These are phyloP conservation scores for Lichenostomus cassidix DNA, from an alignment of 2,113 vertebrate species.

Conservation along the genomic window DNA sequence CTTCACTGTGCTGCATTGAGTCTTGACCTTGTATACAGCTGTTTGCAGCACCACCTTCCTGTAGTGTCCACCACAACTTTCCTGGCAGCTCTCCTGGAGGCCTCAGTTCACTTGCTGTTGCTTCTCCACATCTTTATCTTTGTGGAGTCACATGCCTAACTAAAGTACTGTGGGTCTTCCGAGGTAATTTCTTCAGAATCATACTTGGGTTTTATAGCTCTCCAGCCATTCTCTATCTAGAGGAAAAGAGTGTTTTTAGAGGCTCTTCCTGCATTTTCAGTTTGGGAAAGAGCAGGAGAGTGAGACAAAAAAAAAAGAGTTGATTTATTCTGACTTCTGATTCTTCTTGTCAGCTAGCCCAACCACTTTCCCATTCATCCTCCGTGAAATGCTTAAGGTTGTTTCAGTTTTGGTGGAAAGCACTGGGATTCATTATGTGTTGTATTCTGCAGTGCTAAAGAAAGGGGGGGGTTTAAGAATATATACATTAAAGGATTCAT, in stretches of 20 bases:
- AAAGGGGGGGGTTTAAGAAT: neutral
- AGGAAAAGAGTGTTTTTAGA: neutral
- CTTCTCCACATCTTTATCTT: neutral
- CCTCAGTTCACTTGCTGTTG: neutral
- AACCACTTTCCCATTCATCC: neutral
- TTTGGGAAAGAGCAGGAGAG: neutral
- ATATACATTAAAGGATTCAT: neutral
- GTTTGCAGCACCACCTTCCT: neutral
- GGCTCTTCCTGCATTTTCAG: neutral
- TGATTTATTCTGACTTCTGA: neutral
- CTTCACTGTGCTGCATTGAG: neutral
- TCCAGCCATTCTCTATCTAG: neutral
- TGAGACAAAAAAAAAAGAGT: neutral
- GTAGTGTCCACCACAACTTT: neutral
- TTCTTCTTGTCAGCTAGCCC: neutral
- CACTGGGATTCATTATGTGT: neutral
- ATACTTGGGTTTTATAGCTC: neutral
- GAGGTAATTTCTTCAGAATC: neutral
- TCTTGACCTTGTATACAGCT: neutral
- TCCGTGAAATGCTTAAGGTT: neutral
- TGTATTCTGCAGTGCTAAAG: neutral
- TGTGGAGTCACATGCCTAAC: neutral
- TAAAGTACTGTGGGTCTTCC: neutral
- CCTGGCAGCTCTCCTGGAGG: neutral
- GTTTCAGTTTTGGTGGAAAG: neutral